Evolutionary conservation across 2,888 invertebrate species (phyloP).

Genomic region (Cylloceria caligata): DNA sequence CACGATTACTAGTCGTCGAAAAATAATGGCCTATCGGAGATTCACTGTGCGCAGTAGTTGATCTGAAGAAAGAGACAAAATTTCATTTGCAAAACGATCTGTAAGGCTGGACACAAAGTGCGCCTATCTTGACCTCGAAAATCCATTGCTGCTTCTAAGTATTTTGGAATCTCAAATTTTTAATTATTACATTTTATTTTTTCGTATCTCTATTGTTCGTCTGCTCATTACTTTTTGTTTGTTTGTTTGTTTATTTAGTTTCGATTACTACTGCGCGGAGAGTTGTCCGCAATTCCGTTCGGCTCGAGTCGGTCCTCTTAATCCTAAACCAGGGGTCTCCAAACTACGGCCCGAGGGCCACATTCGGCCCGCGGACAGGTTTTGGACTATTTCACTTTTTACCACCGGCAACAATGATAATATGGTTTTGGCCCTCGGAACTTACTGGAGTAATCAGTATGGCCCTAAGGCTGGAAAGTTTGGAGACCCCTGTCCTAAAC

Average conservation of each 20-base stretch:
- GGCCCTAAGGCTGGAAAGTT: too few species aligned
- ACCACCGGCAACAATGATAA: too few species aligned
- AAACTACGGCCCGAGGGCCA: too few species aligned
- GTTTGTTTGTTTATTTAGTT: constrained; percentile 20
- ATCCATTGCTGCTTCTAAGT: constrained; percentile 46
- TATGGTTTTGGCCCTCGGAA: too few species aligned
- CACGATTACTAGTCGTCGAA: constrained; percentile 60
- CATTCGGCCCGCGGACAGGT: too few species aligned
- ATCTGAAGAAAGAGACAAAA: constrained; percentile 25
- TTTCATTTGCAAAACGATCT: constrained; percentile 16
- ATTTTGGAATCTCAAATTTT: constrained; percentile 32
- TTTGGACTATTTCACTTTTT: too few species aligned
- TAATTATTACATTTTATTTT: constrained; percentile 4
- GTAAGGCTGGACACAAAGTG: constrained; percentile 46
- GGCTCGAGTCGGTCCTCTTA: constrained; percentile 60
- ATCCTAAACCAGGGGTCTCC: too few species aligned
- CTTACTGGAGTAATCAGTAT: too few species aligned
- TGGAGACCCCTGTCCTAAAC: too few species aligned
- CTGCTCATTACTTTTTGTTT: not conserved
- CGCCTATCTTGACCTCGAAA: constrained; percentile 48
- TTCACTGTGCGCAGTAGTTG: constrained; percentile 47
- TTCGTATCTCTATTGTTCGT: not conserved
- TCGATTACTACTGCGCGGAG: constrained; percentile 55
- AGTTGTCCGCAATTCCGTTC: constrained; percentile 51
- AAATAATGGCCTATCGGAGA: constrained; percentile 61